Evolutionary conservation across 2,113 vertebrate genomes (phyloP), one percentile per base, ranked within the genome.

Genomic region (Serilophus lunatus): DNA sequence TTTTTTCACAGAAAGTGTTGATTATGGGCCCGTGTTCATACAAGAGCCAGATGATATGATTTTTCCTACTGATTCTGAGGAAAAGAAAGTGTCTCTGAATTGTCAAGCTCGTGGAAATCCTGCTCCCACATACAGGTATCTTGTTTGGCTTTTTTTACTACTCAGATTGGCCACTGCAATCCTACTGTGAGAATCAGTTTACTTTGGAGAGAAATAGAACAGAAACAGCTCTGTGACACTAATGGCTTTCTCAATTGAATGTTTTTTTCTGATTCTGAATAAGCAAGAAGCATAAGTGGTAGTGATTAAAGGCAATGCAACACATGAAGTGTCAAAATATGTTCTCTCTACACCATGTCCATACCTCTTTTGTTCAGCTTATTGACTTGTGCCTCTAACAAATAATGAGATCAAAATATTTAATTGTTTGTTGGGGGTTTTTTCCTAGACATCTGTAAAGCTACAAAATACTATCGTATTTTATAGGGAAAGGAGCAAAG

Each of bases 21-120:
- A 99, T 97, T 99, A 99, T 63, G 99, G 99, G n/a, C 99, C 99
- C 0, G 98, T 99, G 64, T 99, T 99, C 89, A 82, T 99, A 61
- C 99, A 99, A 95, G 99, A 99, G 92, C 99, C 99, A 29, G 98
- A 98, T 19, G 98, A 99, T 50, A 92, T 98, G 59, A 98, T 99
- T 95, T 99, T 99, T 68, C 98, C 99, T 15, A 97, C 99, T 85
- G 98, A 99, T 91, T 98, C 98, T 14, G 98, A 98, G n/a, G 98
- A 99, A 94, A 99, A 98, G 98, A 99, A 99, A 97, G 98, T 99
- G 68, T 97, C 98, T 63, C 89, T 99, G 96, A 98, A 97, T 92
- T 99, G 99, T 94, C 98, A 99, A 97, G 99, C 98, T 22, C 98
- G 95, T 91, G 98, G 98, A 90, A 98, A 98, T 77, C 99, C 99